Evolutionary conservation across 2,113 vertebrate genomes (phyloP).

Genomic region (Sapayoa aenigma): DNA sequence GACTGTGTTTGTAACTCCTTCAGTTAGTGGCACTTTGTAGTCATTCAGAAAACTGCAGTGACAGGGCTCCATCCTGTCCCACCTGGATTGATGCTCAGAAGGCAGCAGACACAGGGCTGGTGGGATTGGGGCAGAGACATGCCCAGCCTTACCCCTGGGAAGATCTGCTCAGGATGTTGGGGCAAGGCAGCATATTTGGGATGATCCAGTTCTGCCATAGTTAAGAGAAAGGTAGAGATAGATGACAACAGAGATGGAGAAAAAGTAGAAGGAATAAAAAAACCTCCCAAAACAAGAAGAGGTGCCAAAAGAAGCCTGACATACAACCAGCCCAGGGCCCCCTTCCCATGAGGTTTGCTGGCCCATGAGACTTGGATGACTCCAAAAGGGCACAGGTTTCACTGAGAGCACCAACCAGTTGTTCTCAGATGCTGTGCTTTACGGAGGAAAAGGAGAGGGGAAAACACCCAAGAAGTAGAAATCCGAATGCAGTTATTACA

Average conservation of each 20-base stretch:
- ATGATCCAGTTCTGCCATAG: background rate
- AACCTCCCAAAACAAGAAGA: background rate
- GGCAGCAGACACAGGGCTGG: background rate
- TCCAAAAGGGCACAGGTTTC: background rate
- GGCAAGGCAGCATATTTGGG: background rate
- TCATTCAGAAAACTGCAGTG: accelerated
- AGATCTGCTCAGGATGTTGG: background rate
- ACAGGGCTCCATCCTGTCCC: background rate
- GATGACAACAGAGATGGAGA: background rate
- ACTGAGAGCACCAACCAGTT: background rate
- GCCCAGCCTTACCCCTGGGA: background rate
- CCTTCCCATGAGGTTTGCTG: background rate
- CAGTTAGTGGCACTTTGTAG: background rate
- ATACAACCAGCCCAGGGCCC: too few species aligned
- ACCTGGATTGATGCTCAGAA: background rate
- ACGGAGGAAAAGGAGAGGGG: background rate
- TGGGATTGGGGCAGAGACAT: background rate
- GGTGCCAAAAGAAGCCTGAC: background rate
- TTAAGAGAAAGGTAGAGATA: background rate
- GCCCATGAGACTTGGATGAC: accelerated
- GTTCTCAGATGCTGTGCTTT: background rate
- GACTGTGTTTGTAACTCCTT: background rate
- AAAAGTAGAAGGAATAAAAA: background rate
- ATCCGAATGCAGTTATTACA: background rate
- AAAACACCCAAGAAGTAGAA: background rate